phyloP scores from a whole-genome alignment of 2,113 vertebrate genomes.

The Charadrius vociferus region DNA sequence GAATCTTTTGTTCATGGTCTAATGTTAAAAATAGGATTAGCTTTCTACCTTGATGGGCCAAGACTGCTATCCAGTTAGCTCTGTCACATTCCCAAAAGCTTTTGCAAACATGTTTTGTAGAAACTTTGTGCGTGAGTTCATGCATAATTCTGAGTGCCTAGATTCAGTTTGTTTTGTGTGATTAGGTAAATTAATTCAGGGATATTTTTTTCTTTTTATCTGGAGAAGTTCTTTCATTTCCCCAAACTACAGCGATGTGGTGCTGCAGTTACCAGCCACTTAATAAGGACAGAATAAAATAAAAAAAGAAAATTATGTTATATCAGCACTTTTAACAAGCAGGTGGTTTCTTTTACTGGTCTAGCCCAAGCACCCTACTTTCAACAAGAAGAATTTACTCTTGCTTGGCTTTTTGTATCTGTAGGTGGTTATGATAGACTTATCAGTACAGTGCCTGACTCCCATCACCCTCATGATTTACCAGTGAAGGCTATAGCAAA shows the following conservation, averaged over 20 bases:
- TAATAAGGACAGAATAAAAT: neutral
- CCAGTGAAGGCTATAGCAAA: neutral
- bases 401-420: neutral
- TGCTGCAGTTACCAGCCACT: neutral
- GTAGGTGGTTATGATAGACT: neutral
- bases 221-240: neutral
- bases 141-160: neutral
- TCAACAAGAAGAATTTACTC: neutral
- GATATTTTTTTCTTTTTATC: neutral
- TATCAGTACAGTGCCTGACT: neutral
- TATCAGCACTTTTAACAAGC: neutral
- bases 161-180: neutral
- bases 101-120: neutral
- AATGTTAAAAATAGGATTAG: neutral
- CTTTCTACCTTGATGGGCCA: neutral
- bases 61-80: neutral
- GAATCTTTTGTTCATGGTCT: neutral
- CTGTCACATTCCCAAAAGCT: neutral
- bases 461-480: neutral
- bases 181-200: neutral
- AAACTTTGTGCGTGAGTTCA: neutral
- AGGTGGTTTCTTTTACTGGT: neutral
- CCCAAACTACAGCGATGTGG: neutral
- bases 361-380: neutral
- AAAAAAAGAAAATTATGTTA: neutral